These are phyloP conservation scores for Achroia grisella DNA, from an alignment of 1,140 invertebrate genomes.

Conservation along the genomic window DNA sequence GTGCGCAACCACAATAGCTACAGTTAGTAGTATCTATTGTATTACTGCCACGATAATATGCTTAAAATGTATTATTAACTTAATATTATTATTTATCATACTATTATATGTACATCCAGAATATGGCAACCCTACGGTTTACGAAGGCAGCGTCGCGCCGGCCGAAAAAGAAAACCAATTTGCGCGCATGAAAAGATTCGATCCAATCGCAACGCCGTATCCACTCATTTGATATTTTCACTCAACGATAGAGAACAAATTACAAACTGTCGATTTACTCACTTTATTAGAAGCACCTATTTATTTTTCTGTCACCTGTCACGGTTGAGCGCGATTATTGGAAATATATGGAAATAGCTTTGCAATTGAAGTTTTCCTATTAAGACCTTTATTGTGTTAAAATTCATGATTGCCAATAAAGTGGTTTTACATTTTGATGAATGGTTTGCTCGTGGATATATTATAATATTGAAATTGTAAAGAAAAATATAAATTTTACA, in stretches of 20 bases:
- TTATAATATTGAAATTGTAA: constrained; percentile 7
- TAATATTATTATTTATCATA: no score
- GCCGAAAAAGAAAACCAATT: constrained; percentile 72
- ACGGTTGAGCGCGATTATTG: constrained; percentile 29
- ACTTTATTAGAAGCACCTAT: constrained; percentile 43
- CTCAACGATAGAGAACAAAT: constrained; percentile 62
- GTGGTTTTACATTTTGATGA: constrained; percentile 30
- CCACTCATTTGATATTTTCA: constrained; percentile 71
- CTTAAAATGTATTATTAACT: no score
- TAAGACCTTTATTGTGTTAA: constrained; percentile 47
- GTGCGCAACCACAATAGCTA: no score
- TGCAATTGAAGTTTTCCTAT: constrained; percentile 62
- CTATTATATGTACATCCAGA: no score
- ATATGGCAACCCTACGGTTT: no score
- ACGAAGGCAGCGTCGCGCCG: constrained; percentile 26
- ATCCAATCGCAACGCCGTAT: constrained; percentile 61
- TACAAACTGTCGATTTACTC: constrained; percentile 61
- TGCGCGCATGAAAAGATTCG: constrained; percentile 66
- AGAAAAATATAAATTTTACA: neutral
- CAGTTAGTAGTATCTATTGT: no score
- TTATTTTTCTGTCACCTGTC: constrained; percentile 70
- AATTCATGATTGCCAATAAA: constrained; percentile 50
- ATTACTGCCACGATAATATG: no score
- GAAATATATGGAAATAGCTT: constrained; percentile 51
- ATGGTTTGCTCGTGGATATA: constrained; percentile 3